Conservation (phyloP, 2,113 vertebrate species). For the Saccopteryx leptura region DNA sequence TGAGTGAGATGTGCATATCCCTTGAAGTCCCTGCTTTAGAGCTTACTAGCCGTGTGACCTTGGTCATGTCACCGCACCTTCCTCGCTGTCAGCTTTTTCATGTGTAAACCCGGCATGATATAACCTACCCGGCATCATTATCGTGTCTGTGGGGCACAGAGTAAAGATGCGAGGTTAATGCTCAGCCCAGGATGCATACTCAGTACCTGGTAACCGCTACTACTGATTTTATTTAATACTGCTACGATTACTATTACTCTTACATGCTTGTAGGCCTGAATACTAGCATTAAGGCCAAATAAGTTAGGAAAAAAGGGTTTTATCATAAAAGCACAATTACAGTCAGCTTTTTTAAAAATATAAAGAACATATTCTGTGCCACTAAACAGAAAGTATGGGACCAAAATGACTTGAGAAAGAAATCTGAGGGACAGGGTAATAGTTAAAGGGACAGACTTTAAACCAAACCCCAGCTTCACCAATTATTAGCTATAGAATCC, state of each 20-base stretch:
- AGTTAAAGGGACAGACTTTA: neutral
- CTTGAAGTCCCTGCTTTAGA: neutral
- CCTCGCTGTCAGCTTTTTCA: neutral
- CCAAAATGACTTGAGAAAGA: neutral
- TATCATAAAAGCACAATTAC: neutral
- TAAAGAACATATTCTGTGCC: neutral
- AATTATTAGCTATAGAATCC: neutral
- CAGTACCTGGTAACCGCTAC: neutral
- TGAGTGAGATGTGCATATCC: neutral
- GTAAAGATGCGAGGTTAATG: neutral
- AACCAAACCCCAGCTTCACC: neutral
- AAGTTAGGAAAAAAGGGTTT: neutral
- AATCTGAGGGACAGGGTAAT: neutral
- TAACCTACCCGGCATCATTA: neutral
- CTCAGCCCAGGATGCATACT: neutral
- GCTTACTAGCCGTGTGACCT: neutral
- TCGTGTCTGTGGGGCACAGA: too few species aligned
- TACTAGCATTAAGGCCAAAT: neutral
- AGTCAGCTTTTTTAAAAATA: neutral
- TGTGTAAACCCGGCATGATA: neutral
- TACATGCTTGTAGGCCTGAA: neutral
- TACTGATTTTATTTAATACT: neutral
- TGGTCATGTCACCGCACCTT: neutral
- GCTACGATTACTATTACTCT: neutral
- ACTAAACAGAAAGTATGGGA: slow-evolving; percentile 22